These are phyloP conservation scores for Propsilocerus akamusi DNA, from an alignment of 1,140 invertebrate species.

Conservation along the genomic window DNA sequence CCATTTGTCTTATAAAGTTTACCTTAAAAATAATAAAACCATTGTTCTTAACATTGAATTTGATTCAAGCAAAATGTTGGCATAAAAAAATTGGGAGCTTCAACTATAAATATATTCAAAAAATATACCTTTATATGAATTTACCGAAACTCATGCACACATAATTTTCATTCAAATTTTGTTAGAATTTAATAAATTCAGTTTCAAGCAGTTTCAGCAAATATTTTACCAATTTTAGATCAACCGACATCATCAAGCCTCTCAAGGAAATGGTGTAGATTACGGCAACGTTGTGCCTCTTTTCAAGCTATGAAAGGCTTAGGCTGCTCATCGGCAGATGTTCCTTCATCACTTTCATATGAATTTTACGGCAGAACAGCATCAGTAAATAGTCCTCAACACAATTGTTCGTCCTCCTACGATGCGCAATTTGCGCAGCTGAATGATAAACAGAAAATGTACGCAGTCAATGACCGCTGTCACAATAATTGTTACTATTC, in stretches of 20 bases:
- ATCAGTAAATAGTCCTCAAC: neutral
- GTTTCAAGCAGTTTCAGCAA: too few relatives aligned
- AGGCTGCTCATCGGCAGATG: neutral
- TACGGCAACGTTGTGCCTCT: neutral
- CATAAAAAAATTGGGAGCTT: too few relatives aligned
- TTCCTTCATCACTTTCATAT: neutral
- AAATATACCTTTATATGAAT: too few relatives aligned
- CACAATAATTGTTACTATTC: neutral
- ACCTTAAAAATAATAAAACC: too few relatives aligned
- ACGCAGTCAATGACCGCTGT: neutral
- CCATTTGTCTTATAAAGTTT: too few relatives aligned
- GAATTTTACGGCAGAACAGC: neutral
- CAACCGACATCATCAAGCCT: neutral
- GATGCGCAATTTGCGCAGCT: neutral
- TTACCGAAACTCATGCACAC: too few relatives aligned
- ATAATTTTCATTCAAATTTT: too few relatives aligned
- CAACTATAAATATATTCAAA: too few relatives aligned
- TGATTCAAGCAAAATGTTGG: too few relatives aligned
- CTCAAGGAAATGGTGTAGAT: conserved; percentile 1
- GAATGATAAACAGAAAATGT: neutral
- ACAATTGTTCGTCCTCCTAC: neutral
- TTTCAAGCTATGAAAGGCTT: neutral
- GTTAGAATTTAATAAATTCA: too few relatives aligned
- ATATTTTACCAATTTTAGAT: neutral
- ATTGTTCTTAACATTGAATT: too few relatives aligned